Evolutionary conservation across 2,888 invertebrate genomes (phyloP), one percentile per base, ranked within the genome.

Genomic region (Sinhomidia bicolor): DNA sequence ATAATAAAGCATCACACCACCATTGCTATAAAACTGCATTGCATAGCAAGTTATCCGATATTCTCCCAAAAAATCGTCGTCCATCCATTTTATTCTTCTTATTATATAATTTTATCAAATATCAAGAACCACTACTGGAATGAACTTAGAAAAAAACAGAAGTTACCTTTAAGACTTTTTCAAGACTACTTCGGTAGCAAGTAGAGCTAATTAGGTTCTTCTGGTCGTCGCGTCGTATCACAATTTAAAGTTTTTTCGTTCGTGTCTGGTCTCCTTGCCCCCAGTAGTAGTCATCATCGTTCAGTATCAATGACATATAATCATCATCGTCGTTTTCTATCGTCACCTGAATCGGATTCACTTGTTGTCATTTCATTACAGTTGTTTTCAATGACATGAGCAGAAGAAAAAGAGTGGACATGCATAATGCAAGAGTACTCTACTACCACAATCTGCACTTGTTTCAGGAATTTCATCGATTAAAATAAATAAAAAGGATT

Each of bases 381-480:
- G 71, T 47, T 47, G 23, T 44, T 47, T 20, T 47, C 0, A 12
- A 71, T 44, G 20, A 44, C 41, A 47, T 44, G 14, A 5, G 5
- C 23, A 17, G 12, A 41, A 74, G 14, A 44, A 10, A 17, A 68
- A n/a, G 6, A 41, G 5, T 14, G 23, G 17, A 26, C 57, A 17
- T 36, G 6, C 26, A 79, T 57, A 54, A 79, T 54, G 17, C 32
- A 20, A 4, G 3, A 12, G 23, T 14, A 23, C 9, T 12, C 36
- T 41, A 14, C 29, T 78, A 78, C 85, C 32, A 79, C 65, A 54
- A 41, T 79, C 68, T 68, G 79, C 85, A 85, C 84, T 76, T 84
- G 84, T 68, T 85, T 85, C 41, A 85, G 86, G 80, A 80, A 86
- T 80, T 62, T 74, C 60, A 71, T 85, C 80, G 80, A 86, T 86